Base-by-base conservation (phyloP, 2,888 invertebrate genomes). In the Ennomos quercinarius region DNA sequence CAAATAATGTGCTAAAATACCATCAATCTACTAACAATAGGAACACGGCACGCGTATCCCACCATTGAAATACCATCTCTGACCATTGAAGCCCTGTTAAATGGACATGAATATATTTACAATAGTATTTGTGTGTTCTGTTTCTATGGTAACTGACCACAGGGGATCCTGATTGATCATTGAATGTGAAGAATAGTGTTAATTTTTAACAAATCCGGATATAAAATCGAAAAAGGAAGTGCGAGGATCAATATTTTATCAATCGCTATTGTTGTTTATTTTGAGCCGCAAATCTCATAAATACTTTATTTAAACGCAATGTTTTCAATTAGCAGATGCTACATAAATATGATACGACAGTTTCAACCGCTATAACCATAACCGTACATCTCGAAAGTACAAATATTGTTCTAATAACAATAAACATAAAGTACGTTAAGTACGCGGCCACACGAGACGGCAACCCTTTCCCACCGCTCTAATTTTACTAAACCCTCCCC, bases 341-440 rank as follows among this genome's bases (percentile, higher is more conserved):
- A 65, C 64, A 73, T 2, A 71, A 81, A 81, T 71, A 77, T 70
- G 79, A 81, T 78, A 78, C 67, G 69, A 73, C 66, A 63, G 76
- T 80, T 75, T 86, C 89, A 88, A 86, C 85, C 78, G 76, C 80
- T 75, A 86, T 89, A 88, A 86, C 85, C 78, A 87, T 89, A 86
- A 91, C 81, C 87, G 83, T 91, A 87, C 76, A 90, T 91, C 87
- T 89, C 78, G 63, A 76, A 77, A 76, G 84, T 86, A 91, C 89
- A 91, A 91, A 92, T 91, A 91, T 92, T 92, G 85, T 87, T 86
- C 91, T 90, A 91, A 89, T 91, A 90, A 91, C 90, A 90, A 92
- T 92, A 90, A 91, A 87, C 81, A 84, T 89, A 84, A 88, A 89
- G 84, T 81, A 83, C 82, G 78, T 89, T 84, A 87, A 87, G 83